Evolutionary conservation across 2,113 vertebrate genomes (phyloP), one percentile per base, ranked within the genome.

Genomic region (Columbina picui): DNA sequence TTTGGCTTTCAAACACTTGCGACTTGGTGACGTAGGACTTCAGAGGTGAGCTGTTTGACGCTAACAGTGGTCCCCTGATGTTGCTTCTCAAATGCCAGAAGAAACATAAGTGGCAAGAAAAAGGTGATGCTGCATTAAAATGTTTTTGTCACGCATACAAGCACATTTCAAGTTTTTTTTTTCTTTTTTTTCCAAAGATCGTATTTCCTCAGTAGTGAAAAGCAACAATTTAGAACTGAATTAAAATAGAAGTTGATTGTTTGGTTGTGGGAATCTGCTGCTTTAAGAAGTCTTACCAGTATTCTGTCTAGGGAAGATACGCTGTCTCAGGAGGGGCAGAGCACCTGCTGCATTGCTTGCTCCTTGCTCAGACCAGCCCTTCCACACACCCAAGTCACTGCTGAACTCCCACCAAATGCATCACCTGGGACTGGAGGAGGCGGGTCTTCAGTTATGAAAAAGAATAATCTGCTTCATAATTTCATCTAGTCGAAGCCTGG

Each of bases 21-120:
- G 82, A 79, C 30, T 59, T 49, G 19, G 53, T 60, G 64, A 69
- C 70, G 92, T 67, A 30, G 80, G 25, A 61, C 39, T 63, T 45
- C 15, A 59, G 45, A 53, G 16, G 11, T 36, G 43, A 85, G 30
- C 23, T 74, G 74, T 30, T 41, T 94, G 67, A 73, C 45, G 36
- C 64, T 67, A 92, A 49, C 26, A 50, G 10, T 8, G 38, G 17
- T 34, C 41, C 64, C 59, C 29, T 39, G 49, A 89, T 29, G 12
- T 77, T 5, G 10, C 39, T 90, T 94, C 65, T 88, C 39, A 90
- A 94, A 94, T 2, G 23, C 39, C 39, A 47, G 7, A 70, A 89
- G 29, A 19, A 65, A 50, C 6, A 43, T 7, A 81, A 77, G 12
- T 2, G 4, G 39, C 36, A 67, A 57, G 23, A 47, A 88, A 57